These are phyloP conservation scores for Acleris laterana DNA, from an alignment of 2,888 invertebrate genomes.

Conservation along the genomic window DNA sequence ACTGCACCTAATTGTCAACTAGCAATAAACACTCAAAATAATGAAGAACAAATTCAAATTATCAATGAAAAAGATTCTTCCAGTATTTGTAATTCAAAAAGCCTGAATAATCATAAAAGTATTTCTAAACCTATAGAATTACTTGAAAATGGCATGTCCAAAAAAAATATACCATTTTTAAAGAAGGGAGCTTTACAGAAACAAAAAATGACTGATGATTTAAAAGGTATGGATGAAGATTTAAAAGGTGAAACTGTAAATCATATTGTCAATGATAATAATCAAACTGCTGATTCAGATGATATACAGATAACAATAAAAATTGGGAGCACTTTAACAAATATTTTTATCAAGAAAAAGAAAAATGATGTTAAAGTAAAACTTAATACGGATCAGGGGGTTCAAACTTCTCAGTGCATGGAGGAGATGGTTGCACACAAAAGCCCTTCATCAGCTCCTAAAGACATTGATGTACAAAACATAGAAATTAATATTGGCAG, in stretches of 20 bases:
- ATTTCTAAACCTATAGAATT: not conserved
- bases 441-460: conserved; percentile 31
- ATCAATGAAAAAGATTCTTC: conserved; percentile 8
- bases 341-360: conserved; percentile 69
- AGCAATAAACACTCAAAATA: not conserved
- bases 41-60: not conserved
- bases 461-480: conserved; percentile 44
- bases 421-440: conserved; percentile 42
- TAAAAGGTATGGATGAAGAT: conserved; percentile 10
- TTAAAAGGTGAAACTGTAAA: conserved; percentile 39
- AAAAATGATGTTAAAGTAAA: conserved; percentile 66
- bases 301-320: conserved; percentile 74
- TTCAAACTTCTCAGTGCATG: conserved; percentile 63
- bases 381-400: conserved; percentile 63
- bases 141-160: conserved; percentile 6
- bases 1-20: not conserved
- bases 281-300: conserved; percentile 49
- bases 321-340: conserved; percentile 67
- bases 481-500: conserved; percentile 46
- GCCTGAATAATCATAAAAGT: not conserved
- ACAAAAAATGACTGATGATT: not conserved
- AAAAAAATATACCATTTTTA: conserved; percentile 56
- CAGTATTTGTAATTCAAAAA: conserved; percentile 4
- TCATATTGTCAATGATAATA: conserved; percentile 44
- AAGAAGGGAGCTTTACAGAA: conserved; percentile 56